Evolutionary conservation across 2,888 invertebrate species (phyloP), one percentile per base, ranked within the genome.

Genomic region (Capitulum mitella): DNA sequence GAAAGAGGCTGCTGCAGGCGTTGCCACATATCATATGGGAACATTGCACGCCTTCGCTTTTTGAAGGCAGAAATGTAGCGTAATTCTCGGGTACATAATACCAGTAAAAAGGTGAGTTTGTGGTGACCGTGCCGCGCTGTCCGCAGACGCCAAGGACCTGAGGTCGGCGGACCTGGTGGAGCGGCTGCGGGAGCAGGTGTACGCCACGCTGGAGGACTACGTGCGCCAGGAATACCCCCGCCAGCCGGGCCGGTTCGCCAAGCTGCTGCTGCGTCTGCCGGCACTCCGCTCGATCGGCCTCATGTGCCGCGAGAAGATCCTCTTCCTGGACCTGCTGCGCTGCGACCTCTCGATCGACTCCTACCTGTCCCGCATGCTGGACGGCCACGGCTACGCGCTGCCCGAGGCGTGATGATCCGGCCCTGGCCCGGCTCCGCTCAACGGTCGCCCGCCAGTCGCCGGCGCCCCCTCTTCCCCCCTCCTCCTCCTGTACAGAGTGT

Each of bases 181-280:
- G 83, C 88, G 91, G 79, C 89, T 98, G 78, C 90, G 99, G 81
- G 97, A 98, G 87, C 97, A 97, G 88, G 95, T 90, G 8, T 99
- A 97, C 86, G 93, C 94, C 10, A 93, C 96, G 78, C 89, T 99
- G 83, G 98, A 99, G 87, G 97, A 98, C 84, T 97, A 99, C 88
- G 94, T 94, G 82, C 91, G 94, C 81, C 89, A 91, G 54, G 90
- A 92, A 82, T 94, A 95, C 88, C 93, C 95, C 46, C 91, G 92
- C 43, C 98, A 98, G 84, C 93, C 95, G 64, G 97, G 97, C 10
- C 89, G 99, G 77, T 98, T 99, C 87, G 98, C 98, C 58, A 95
- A 98, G 85, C 88, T 99, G 22, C 88, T 98, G 79, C 88, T 97
- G 79, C 92, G 96, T 82, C 88, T 97, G 84, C 96, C 96, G 12